phyloP scores from a whole-genome alignment of 2,113 vertebrate genomes.

The Dryoscopus gambensis region DNA sequence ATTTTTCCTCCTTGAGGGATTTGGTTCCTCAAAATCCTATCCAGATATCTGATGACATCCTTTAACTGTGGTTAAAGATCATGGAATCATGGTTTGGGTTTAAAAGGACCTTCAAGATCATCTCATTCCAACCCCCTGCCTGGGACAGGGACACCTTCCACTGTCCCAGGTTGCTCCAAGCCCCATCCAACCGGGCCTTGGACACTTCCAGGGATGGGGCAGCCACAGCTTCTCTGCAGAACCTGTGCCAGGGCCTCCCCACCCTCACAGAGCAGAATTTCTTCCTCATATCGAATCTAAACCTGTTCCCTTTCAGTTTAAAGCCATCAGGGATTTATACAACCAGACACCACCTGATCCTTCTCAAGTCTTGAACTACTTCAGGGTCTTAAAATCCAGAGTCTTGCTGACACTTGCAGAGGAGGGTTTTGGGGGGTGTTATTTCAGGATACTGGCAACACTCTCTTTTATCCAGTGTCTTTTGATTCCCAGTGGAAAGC shows the following conservation, averaged over 20 bases:
- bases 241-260: neutral
- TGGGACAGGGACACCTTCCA: neutral
- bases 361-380: neutral
- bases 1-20: neutral
- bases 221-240: neutral
- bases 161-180: neutral
- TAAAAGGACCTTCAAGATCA: neutral
- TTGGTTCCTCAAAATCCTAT: neutral
- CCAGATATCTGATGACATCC: neutral
- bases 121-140: neutral
- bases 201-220: neutral
- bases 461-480: neutral
- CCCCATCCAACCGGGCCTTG: rapidly evolving
- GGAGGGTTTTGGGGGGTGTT: neutral
- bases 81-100: neutral
- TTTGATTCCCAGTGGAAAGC: neutral
- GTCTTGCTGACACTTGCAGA: neutral
- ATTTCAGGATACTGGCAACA: neutral
- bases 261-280: neutral
- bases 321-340: neutral
- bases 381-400: rapidly evolving
- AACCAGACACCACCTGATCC: neutral
- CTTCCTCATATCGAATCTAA: neutral
- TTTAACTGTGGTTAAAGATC: neutral
- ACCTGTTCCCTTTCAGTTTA: neutral